Percentiles rank a stretch among this genome's conserved stretches.
Conservation (phyloP, 2,797 vertebrate species). For the Fistularia commersonii region DNA sequence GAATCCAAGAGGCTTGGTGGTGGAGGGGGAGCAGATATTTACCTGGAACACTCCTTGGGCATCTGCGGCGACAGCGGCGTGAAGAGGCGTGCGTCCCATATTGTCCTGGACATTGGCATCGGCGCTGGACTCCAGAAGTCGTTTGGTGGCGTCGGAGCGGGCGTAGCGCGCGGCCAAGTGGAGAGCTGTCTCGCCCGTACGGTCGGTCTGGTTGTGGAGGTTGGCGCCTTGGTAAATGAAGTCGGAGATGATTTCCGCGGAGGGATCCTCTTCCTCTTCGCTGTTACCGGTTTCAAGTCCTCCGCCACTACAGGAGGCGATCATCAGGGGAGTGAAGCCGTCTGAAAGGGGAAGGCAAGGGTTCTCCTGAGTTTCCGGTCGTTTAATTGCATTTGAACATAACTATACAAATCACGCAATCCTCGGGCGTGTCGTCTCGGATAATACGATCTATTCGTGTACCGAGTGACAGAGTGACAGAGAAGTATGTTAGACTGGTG, state of each 20-base stretch:
- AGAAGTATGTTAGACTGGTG: no score
- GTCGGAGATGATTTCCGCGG: slow-evolving; percentile 91
- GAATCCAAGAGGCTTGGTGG: background rate
- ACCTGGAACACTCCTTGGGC: slow-evolving; percentile 99
- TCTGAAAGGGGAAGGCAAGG: slow-evolving; percentile 66
- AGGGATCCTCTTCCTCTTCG: slow-evolving; percentile 94
- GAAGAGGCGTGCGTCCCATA: slow-evolving; percentile 95
- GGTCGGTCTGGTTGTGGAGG: slow-evolving; percentile 96
- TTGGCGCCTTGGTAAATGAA: slow-evolving; percentile 98
- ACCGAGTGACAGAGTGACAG: no score
- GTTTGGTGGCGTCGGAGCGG: slow-evolving; percentile 94
- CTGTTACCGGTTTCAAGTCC: slow-evolving; percentile 92
- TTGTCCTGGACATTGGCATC: slow-evolving; percentile 97
- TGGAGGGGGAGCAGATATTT: slow-evolving; percentile 2
- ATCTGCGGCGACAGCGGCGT: slow-evolving; percentile 91
- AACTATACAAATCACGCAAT: background rate
- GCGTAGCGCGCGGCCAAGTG: slow-evolving; percentile 95
- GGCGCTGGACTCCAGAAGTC: slow-evolving; percentile 93
- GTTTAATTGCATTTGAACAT: background rate
- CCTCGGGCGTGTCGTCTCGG: no score
- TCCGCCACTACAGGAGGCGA: slow-evolving; percentile 96
- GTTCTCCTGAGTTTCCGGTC: slow-evolving; percentile 1
- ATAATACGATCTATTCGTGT: no score
- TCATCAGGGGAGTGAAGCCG: slow-evolving; percentile 97
- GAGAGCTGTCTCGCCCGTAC: slow-evolving; percentile 93